Conservation (phyloP, 2,797 vertebrate genomes). For the Scolopax bukidnonensis region DNA sequence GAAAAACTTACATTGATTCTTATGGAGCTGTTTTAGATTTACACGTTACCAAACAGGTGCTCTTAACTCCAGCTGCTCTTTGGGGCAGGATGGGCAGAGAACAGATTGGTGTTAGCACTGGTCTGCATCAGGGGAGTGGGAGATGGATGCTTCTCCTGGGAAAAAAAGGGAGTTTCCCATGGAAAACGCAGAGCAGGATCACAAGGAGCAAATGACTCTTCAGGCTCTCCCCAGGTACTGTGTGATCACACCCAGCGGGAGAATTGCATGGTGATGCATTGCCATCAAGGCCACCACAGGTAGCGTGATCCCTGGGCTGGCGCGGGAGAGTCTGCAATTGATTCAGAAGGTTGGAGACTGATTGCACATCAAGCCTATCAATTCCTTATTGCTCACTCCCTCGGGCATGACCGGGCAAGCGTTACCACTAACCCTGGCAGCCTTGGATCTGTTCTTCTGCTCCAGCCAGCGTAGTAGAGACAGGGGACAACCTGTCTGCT, state of each 20-base stretch:
- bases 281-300: background rate
- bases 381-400: too few species aligned
- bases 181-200: background rate
- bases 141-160: background rate
- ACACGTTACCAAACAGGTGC: background rate
- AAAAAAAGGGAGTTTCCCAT: background rate
- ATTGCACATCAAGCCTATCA: background rate
- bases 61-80: background rate
- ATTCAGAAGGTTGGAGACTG: background rate
- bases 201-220: background rate
- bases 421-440: background rate
- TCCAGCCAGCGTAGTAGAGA: background rate
- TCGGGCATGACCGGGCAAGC: background rate
- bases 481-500: background rate
- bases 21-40: background rate
- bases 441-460: background rate
- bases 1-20: background rate
- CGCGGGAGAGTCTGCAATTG: background rate
- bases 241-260: background rate
- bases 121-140: background rate
- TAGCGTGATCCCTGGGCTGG: background rate
- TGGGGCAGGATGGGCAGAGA: background rate
- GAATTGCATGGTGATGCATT: background rate
- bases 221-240: background rate
- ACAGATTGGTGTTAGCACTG: background rate